Evolutionary conservation across 2,113 vertebrate genomes (phyloP).

Genomic region (Siniperca knerii): DNA sequence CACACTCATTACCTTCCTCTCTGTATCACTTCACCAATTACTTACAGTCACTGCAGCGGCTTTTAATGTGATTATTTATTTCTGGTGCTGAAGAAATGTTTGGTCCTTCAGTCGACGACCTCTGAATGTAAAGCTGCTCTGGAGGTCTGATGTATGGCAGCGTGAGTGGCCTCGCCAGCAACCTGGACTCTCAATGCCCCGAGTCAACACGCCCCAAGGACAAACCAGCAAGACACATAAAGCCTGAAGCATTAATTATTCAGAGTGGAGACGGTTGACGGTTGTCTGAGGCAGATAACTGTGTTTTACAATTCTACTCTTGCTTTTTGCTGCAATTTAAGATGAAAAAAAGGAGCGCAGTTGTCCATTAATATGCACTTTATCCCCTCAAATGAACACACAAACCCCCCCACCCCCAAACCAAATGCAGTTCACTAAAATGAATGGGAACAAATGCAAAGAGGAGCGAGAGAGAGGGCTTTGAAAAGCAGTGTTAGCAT

Average conservation of each 20-base stretch:
- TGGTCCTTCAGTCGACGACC: background rate
- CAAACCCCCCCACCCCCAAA: slow-evolving; percentile 7
- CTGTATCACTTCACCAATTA: slow-evolving; percentile 49
- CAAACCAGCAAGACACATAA: slow-evolving; percentile 51
- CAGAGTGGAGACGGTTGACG: slow-evolving; percentile 56
- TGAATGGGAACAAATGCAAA: slow-evolving; percentile 26
- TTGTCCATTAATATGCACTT: slow-evolving; percentile 69
- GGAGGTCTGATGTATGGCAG: slow-evolving; percentile 11
- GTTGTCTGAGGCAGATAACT: slow-evolving; percentile 75
- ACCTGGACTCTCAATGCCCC: slow-evolving; percentile 11
- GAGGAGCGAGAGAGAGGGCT: background rate
- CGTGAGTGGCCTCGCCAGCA: background rate
- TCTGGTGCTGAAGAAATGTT: slow-evolving; percentile 9
- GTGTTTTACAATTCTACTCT: slow-evolving; percentile 73
- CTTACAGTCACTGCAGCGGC: background rate
- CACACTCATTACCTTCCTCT: slow-evolving; percentile 43
- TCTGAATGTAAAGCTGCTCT: slow-evolving; percentile 30
- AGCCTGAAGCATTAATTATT: slow-evolving; percentile 80
- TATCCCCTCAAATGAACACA: slow-evolving; percentile 57
- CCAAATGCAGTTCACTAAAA: slow-evolving; percentile 40
- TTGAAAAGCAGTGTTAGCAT: background rate
- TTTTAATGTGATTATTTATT: slow-evolving; percentile 48
- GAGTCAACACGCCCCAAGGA: slow-evolving; percentile 65
- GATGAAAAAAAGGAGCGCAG: slow-evolving; percentile 30
- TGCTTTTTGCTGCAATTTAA: slow-evolving; percentile 61